A percentile compares a stretch with the other conserved stretches of the same genome.
Evolutionary conservation across 2,113 vertebrate genomes (phyloP).

Genomic region (Electrona antarctica): DNA sequence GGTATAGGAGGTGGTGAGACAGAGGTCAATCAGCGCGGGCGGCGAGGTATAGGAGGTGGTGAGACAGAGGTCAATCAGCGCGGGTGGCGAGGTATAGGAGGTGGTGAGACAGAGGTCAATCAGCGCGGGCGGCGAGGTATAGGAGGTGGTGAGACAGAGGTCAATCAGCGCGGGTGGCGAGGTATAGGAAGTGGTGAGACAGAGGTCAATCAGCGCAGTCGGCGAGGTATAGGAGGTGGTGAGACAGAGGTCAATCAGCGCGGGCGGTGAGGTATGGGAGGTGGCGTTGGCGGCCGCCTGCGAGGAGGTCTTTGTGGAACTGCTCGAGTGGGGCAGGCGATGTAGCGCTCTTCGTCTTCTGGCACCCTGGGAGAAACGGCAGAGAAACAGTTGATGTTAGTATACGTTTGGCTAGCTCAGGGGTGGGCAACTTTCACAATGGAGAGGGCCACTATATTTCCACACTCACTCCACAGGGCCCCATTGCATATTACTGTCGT

Average conservation of each 20-base stretch:
- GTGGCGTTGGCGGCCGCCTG: slow-evolving; percentile 33
- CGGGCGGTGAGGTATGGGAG: slow-evolving; percentile 61
- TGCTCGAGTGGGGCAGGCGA: slow-evolving; percentile 62
- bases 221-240: slow-evolving; percentile 45
- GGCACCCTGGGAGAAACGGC: slow-evolving; percentile 56
- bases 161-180: slow-evolving; percentile 64
- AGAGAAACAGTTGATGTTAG: no score
- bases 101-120: slow-evolving; percentile 31
- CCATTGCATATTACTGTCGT: no score
- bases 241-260: slow-evolving; percentile 58
- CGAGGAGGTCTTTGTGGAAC: slow-evolving; percentile 56
- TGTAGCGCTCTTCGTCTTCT: slow-evolving; percentile 74
- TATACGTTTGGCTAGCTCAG: no score
- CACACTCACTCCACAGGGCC: no score
- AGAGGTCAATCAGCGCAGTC: no score
- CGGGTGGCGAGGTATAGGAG: slow-evolving; percentile 61
- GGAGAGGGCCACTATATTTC: no score
- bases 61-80: slow-evolving; percentile 49
- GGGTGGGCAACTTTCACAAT: no score
- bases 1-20: slow-evolving; percentile 54
- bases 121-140: slow-evolving; percentile 67
- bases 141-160: slow-evolving; percentile 39
- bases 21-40: slow-evolving; percentile 57
- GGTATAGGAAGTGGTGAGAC: slow-evolving; percentile 53
- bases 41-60: slow-evolving; percentile 62